Evolutionary conservation across 2,797 vertebrate species (phyloP).

Genomic region (Galagoides demidoff): DNA sequence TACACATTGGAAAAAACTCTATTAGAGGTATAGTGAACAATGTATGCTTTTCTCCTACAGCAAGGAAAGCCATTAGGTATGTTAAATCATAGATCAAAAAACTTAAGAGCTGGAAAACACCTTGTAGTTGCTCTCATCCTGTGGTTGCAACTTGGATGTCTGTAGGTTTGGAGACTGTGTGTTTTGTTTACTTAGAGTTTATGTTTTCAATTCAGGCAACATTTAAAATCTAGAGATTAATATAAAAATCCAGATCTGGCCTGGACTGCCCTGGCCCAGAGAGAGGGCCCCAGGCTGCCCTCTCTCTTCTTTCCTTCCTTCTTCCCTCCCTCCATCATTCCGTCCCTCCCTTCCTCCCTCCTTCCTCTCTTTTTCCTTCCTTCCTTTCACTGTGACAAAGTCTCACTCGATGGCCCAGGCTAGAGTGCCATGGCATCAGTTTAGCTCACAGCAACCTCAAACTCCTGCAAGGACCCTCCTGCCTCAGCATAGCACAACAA

Average conservation of each 20-base stretch:
- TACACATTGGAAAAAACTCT: not conserved
- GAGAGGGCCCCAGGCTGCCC: not conserved
- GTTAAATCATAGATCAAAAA: not conserved
- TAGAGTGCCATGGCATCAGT: no score
- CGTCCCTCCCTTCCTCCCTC: no score
- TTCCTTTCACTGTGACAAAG: no score
- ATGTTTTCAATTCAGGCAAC: not conserved
- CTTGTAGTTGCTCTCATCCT: not conserved
- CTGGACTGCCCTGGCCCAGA: not conserved
- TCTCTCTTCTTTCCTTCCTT: no score
- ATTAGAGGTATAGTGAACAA: not conserved
- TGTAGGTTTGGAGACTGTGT: not conserved
- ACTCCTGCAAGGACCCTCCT: no score
- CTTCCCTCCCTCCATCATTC: no score
- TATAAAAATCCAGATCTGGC: not conserved
- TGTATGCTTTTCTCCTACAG: not conserved
- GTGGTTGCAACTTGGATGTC: no score
- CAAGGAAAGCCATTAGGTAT: not conserved
- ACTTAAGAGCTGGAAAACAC: not conserved
- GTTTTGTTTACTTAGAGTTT: not conserved
- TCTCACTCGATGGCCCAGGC: no score
- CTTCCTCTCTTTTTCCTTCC: no score
- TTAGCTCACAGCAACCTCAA: no score
- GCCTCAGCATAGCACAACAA: not conserved
- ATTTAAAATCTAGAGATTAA: constrained; percentile 29